Base-by-base conservation (phyloP, 2,797 vertebrate genomes). In the Artibeus jamaicensis region DNA sequence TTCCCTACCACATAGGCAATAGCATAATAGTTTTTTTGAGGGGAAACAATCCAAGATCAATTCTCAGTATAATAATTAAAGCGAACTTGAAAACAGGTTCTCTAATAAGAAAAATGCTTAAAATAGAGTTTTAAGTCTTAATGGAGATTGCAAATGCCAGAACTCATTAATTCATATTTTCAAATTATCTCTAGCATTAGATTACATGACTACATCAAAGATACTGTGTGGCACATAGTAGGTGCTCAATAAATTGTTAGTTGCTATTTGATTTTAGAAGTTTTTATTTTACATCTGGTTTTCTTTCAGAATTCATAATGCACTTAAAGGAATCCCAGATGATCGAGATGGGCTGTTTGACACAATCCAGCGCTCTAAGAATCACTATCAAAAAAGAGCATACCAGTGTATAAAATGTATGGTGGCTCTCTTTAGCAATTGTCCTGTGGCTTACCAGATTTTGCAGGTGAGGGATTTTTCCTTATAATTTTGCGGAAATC, bases 341-440 rank as follows among this genome's bases (percentile, higher is more conserved):
- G 99, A 99, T 97, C 98, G 99, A 96, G 99, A 99, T 96, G 99
- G 99, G 67, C 99, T 99, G 0, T 99, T 99, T 98, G 99, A 99
- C 98, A 99, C 99, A 98, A 99, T 99, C 98, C 99, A 99, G 97
- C 99, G 99, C 98, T 99, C 99, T 14, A 99, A 99, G 98, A 99
- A 99, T 98, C 99, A 99, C 99, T 99, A 99, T 98, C 99, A 99
- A 98, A 99, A 99, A 98, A 99, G 99, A 97, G 99, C 99, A 90
- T 99, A 99, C 97, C 99, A 99, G 97, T 99, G 99, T 98, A 99
- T 99, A 98, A 99, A 99, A 98, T 99, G 99, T 98, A 99, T 99
- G 99, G 99, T 99, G 97, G 99, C 99, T 86, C 99, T 99, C 83
- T 99, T 99, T 97, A 99, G 99, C 98, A 99, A 99, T 98, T 99